Evolutionary conservation across 1,140 invertebrate species (phyloP).

Genomic region (Penaeus japonicus): DNA sequence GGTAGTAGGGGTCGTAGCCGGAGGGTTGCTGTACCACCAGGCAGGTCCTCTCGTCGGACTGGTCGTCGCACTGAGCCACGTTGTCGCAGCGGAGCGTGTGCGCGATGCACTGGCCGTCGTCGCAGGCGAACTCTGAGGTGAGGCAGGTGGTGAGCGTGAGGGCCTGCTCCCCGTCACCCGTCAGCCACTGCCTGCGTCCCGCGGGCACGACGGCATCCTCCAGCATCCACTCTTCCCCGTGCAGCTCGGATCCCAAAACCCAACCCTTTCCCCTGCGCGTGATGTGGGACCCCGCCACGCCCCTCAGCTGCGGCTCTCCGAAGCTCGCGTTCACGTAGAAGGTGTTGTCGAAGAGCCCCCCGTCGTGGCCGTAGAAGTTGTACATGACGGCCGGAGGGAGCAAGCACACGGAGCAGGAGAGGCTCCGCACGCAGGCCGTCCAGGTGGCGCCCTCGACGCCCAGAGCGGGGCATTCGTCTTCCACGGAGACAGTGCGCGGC

Average conservation of each 20-base stretch:
- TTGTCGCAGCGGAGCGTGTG: slow-evolving; percentile 65
- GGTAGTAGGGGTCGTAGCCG: slow-evolving; percentile 48
- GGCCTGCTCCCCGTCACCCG: background rate
- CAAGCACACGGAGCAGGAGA: slow-evolving; percentile 36
- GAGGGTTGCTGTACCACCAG: slow-evolving; percentile 29
- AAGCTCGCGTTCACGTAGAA: slow-evolving; percentile 1
- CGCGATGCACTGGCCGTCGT: slow-evolving; percentile 61
- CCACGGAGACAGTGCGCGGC: background rate
- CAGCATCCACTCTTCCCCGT: slow-evolving; percentile 26
- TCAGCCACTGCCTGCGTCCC: slow-evolving; percentile 33
- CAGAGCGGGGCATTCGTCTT: slow-evolving; percentile 32
- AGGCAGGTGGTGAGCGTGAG: slow-evolving; percentile 41
- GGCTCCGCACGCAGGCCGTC: slow-evolving; percentile 39
- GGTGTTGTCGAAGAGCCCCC: slow-evolving; percentile 48
- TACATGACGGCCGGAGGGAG: background rate
- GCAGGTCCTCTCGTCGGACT: slow-evolving; percentile 62
- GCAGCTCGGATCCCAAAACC: slow-evolving; percentile 39
- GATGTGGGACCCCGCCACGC: slow-evolving; percentile 30
- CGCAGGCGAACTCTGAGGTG: slow-evolving; percentile 60
- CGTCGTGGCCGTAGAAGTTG: slow-evolving; percentile 49
- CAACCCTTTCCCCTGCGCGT: slow-evolving; percentile 10
- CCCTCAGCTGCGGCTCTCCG: slow-evolving; percentile 3
- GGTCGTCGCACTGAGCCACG: slow-evolving; percentile 68
- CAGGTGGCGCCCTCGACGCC: background rate
- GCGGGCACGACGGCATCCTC: slow-evolving; percentile 32